Base-by-base conservation (phyloP, 2,888 invertebrate species). In the Himalopsyche anomala region DNA sequence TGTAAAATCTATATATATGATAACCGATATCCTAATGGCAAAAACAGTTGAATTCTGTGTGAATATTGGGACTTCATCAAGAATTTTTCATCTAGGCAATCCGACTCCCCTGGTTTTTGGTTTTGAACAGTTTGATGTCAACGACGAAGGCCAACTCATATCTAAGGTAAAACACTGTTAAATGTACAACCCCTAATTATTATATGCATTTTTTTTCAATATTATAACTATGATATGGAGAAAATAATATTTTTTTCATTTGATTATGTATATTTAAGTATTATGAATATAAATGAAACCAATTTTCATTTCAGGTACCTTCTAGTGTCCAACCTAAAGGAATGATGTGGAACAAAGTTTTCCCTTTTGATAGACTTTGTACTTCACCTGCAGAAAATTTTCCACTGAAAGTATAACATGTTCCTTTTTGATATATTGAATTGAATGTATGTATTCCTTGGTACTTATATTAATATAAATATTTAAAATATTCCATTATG, bases 41-140 rank as follows among this genome's bases (percentile, higher is more conserved):
- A 93, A 93, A 89, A 93, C 93, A 1, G 93, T 93, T 69, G 93
- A 93, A 89, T 93, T 93, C 89, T 90, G 93, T 89, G 93, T 93
- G 69, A 93, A 92, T 1, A 91, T 91, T 15, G 92, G 91, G 17
- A 92, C 93, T 0, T 93, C 93, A 0, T 93, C 93, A 0, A 91
- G 93, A 82, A 93, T 93, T 87, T 93, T 93, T 91, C 93, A 93
- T 85, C 91, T 93, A n/a, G 93, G 93, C 0, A 93, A 91, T 86
- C 91, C 91, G 4, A 93, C 93, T 56, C 93, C 93, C 0, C 91
- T 93, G 19, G 93, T 93, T 42, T 93, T 93, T 89, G 92, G 91
- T 1, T 89, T 93, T 81, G 92, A 93, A 86, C 92, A 93, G 89
- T 93, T 91, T 89, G 89, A 91, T 1, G 91, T 93, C 89, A 92